These are phyloP conservation scores for Drosophila conformis DNA, from an alignment of 2,888 invertebrate species.

Conservation along the genomic window DNA sequence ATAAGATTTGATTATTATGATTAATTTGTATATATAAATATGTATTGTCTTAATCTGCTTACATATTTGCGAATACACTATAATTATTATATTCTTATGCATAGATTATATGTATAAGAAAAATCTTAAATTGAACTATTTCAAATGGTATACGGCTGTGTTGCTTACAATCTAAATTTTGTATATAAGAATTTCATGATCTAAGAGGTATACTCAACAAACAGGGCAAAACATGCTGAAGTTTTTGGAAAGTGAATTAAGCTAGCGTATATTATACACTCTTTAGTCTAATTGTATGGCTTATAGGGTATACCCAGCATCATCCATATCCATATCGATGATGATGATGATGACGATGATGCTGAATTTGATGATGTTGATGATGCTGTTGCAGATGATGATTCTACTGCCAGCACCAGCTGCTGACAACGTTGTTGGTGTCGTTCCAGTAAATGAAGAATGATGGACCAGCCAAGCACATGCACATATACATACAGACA, in stretches of 20 bases:
- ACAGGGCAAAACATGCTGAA: not conserved
- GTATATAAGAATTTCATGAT: not conserved
- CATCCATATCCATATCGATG: constrained; percentile 63
- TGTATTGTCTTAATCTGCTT: not conserved
- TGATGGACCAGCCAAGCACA: constrained; percentile 66
- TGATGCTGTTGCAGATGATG: constrained; percentile 36
- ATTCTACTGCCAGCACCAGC: constrained; percentile 52
- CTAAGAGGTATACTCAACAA: too few relatives aligned
- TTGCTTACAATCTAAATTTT: not conserved
- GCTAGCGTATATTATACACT: not conserved
- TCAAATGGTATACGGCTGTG: not conserved
- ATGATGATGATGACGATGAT: constrained; percentile 28
- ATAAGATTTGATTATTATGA: not conserved
- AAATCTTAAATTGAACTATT: not conserved
- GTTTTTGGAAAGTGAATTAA: not conserved
- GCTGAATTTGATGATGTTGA: constrained; percentile 13
- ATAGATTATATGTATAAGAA: too few relatives aligned
- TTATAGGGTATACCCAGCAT: constrained; percentile 15
- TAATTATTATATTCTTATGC: too few relatives aligned
- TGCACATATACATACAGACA: constrained; percentile 20
- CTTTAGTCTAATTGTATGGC: not conserved
- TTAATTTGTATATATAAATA: not conserved
- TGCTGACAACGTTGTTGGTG: constrained; percentile 72
- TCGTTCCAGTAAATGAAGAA: constrained; percentile 79
- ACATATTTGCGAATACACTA: accelerated